Conservation (phyloP, 2,888 invertebrate species). For the Fragum fragum region DNA sequence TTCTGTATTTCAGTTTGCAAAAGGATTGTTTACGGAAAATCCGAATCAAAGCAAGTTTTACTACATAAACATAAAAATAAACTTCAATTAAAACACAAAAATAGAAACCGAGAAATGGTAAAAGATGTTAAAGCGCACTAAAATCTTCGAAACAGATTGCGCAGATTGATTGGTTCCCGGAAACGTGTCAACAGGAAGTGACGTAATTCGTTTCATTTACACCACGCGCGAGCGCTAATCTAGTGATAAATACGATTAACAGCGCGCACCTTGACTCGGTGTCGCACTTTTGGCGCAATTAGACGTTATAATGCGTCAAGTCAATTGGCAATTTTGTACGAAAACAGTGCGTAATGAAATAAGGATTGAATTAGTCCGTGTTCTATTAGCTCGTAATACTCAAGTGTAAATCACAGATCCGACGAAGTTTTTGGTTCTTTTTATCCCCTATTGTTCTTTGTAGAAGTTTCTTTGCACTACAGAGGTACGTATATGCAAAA, state of each 20-base stretch:
- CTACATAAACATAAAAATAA: background rate
- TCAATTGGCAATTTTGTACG: slow-evolving; percentile 63
- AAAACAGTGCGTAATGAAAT: slow-evolving; percentile 58
- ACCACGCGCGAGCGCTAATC: slow-evolving; percentile 54
- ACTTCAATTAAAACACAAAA: slow-evolving; percentile 20
- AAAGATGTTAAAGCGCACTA: slow-evolving; percentile 32
- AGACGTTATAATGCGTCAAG: slow-evolving; percentile 48
- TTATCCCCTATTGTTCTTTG: too few species aligned
- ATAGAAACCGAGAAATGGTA: slow-evolving; percentile 18
- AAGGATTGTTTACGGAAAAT: slow-evolving; percentile 6
- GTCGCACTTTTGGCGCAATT: slow-evolving; percentile 58
- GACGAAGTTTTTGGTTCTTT: background rate
- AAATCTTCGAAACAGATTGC: slow-evolving; percentile 43
- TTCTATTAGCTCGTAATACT: slow-evolving; percentile 32
- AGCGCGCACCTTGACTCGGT: slow-evolving; percentile 57
- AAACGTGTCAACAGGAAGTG: slow-evolving; percentile 43
- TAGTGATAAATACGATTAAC: slow-evolving; percentile 58
- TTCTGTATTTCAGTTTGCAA: background rate
- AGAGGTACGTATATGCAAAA: too few species aligned
- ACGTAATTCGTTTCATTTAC: slow-evolving; percentile 63
- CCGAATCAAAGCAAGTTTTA: slow-evolving; percentile 26
- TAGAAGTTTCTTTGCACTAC: too few species aligned
- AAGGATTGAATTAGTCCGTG: slow-evolving; percentile 58
- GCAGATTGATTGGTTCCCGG: slow-evolving; percentile 47
- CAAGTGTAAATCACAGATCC: slow-evolving; percentile 62